Base-by-base conservation (phyloP, 2,113 vertebrate genomes). In the Rhinoptilus africanus region DNA sequence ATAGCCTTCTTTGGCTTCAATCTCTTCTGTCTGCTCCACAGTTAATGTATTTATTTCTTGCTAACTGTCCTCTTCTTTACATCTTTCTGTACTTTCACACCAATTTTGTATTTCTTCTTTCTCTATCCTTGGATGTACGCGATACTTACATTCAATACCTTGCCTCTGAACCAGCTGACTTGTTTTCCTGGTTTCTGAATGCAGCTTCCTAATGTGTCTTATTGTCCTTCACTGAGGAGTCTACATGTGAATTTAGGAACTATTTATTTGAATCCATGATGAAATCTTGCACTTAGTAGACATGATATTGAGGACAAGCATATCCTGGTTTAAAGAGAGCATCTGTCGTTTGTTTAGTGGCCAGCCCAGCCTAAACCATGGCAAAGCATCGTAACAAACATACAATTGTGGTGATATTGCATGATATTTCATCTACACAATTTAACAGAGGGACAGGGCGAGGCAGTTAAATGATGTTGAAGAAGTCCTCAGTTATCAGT, bases 141-240 rank as follows among this genome's bases (percentile, higher is more conserved):
- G 41, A 17, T 27, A 47, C 51, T 93, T 35, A 19, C 66, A 59
- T 0, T 1, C 3, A 32, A 1, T 12, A 6, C 3, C 0, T 72
- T 34, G 48, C 37, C 9, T 45, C 43, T 45, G 37, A 37, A 27
- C 45, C 27, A 43, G 30, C 26, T 47, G 67, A 17, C 34, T 47
- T 24, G 17, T 51, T 71, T 75, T 45, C 72, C 11, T 10, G 4
- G 41, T 62, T 76, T 50, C 47, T 68, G 56, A 60, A 27, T 34
- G 34, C 57, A 37, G 21, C 51, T 88, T 9, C 32, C n/a, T 48
- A 2, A 1, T 30, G 45, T 41, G 32, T 76, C 45, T n/a, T 32
- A 11, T 7, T 20, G 2, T 28, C 39, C 30, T 72, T 62, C 50
- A 14, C 34, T 43, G 71, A 37, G 63, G 22, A 32, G 27, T 10